A percentile compares a stretch with the other conserved stretches of the same genome.
Conservation (phyloP, 1,140 invertebrate species). For the Danaus plexippus region DNA sequence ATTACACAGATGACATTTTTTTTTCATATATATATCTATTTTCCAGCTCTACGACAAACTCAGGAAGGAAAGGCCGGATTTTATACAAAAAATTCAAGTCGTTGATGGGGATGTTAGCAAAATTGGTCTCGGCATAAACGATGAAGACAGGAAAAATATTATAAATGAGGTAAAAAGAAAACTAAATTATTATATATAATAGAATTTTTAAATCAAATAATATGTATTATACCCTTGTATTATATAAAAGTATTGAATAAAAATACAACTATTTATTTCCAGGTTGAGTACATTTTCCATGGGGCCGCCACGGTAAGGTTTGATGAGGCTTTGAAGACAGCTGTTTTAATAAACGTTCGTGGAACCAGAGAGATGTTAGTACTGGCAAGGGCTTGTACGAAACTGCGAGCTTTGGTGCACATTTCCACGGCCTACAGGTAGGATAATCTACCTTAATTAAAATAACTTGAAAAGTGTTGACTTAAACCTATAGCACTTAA, state of each 20-base stretch:
- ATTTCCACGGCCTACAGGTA: slow-evolving; percentile 79
- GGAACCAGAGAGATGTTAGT: slow-evolving; percentile 75
- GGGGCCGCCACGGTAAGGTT: slow-evolving; percentile 78
- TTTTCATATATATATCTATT: slow-evolving; percentile 3
- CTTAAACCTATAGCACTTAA: background rate
- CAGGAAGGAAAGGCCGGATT: slow-evolving; percentile 72
- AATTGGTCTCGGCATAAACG: slow-evolving; percentile 74
- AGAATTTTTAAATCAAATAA: no score
- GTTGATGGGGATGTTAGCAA: slow-evolving; percentile 80
- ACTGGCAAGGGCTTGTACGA: slow-evolving; percentile 43
- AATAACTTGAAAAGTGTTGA: no score
- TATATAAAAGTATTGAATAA: no score
- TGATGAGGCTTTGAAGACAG: slow-evolving; percentile 76
- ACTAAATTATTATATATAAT: no score
- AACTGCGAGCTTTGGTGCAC: slow-evolving; percentile 72
- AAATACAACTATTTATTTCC: slow-evolving; percentile 13
- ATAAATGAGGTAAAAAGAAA: slow-evolving; percentile 76
- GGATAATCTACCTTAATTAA: background rate
- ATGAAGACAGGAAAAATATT: slow-evolving; percentile 78
- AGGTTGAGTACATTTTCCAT: slow-evolving; percentile 76
- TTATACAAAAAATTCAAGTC: slow-evolving; percentile 75
- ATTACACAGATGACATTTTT: no score
- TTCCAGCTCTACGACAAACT: slow-evolving; percentile 75
- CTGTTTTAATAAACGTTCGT: slow-evolving; percentile 77
- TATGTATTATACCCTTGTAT: no score